Base-by-base conservation (phyloP, 2,113 vertebrate species). In the Oncorhynchus gorbuscha region DNA sequence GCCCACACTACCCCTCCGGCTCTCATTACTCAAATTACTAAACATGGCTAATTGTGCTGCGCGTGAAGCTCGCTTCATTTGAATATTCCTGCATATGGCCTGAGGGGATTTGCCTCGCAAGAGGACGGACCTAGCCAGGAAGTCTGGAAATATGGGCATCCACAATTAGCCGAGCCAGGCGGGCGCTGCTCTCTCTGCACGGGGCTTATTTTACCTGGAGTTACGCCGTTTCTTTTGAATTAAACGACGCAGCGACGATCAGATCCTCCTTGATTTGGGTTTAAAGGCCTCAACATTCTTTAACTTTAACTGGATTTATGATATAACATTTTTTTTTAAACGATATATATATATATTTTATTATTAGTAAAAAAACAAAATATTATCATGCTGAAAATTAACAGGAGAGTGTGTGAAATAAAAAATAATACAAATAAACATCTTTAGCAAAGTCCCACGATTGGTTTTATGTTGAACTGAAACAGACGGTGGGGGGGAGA, bases 11-110 rank as follows among this genome's bases (percentile, higher is more conserved):
- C 48, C 73, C 93, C 89, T 82, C 77, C 84, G 86, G 91, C 88
- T 83, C 79, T 90, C 86, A 84, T 92, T 88, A 88, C 81, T 83
- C 85, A 82, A 89, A 91, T 92, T 94, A 90, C 92, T 88, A 92
- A 95, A 93, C 92, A 89, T 79, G 62, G 93, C 90, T 96, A 96
- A 97, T 96, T 95, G 93, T 90, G 88, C 91, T 91, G 91, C 90
- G 93, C 93, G 91, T 94, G 94, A 94, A 95, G 94, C 94, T 93
- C 92, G 90, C 73, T 92, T 94, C 89, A 94, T 95, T 94, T 95
- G 91, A 95, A 96, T 95, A 95, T 95, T 94, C 91, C 93, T 55
- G 91, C 93, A 90, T 83, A 88, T 69, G 48, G 92, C 93, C 96
- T 93, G 73, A 79, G 94, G 94, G 92, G 92, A 87, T 89, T 92